Percentiles rank a stretch among this genome's conserved stretches.
Conservation (phyloP, 2,113 vertebrate species). For the Sorex fumeus region DNA sequence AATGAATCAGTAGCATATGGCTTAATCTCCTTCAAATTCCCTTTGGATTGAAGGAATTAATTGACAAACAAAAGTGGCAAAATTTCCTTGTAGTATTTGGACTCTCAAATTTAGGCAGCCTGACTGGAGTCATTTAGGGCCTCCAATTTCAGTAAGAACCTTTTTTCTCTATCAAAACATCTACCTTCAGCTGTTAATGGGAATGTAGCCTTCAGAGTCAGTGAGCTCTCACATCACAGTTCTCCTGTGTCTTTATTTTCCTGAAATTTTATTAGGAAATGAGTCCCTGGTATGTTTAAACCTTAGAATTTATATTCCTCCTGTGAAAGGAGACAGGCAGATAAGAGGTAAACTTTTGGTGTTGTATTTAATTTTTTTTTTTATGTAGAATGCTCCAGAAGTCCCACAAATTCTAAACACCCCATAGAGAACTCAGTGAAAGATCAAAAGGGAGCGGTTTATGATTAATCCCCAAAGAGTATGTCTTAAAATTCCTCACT, state of each 20-base stretch:
- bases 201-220: background rate
- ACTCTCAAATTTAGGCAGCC: constrained; percentile 60
- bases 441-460: background rate
- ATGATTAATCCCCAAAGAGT: constrained; percentile 22
- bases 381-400: constrained; percentile 25
- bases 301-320: background rate
- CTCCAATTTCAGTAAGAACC: background rate
- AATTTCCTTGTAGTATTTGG: constrained; percentile 70
- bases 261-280: constrained; percentile 54
- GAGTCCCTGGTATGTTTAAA: constrained; percentile 30
- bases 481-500: constrained; percentile 49
- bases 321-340: constrained; percentile 13
- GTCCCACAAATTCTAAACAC: background rate
- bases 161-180: background rate
- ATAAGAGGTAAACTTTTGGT: background rate
- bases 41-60: constrained; percentile 76
- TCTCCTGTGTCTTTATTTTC: background rate
- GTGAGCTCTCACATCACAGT: background rate
- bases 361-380: background rate
- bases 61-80: constrained; percentile 66
- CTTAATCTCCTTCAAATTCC: constrained; percentile 72
- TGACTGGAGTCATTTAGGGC: constrained; percentile 40
- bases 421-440: constrained; percentile 16
- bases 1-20: constrained; percentile 73
- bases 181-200: background rate